Conservation (phyloP, 2,113 vertebrate genomes). For the Etia nguti region DNA sequence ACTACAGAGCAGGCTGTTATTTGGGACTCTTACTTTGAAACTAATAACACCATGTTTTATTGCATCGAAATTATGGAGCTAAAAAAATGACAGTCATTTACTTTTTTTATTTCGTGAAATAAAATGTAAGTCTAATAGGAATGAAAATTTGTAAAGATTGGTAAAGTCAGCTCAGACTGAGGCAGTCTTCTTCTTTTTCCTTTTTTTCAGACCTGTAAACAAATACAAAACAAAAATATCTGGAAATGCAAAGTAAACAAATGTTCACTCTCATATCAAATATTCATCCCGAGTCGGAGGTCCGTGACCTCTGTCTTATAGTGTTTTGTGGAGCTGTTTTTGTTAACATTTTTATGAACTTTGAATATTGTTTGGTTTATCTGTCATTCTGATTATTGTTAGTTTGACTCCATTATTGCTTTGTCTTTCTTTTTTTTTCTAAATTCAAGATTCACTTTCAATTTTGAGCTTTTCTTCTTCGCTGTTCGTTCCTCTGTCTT, state of each 20-base stretch:
- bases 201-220: neutral
- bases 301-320: neutral
- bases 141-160: neutral
- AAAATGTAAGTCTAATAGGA: neutral
- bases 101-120: too few species aligned
- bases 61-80: neutral
- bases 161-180: neutral
- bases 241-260: neutral
- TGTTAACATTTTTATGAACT: neutral
- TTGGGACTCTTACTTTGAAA: neutral
- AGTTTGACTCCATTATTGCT: neutral
- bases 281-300: neutral
- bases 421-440: neutral
- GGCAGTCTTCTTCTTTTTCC: neutral
- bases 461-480: neutral
- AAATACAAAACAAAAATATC: neutral
- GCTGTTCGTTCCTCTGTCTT: neutral
- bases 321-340: neutral
- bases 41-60: neutral
- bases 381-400: neutral
- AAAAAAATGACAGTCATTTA: too few species aligned
- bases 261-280: neutral
- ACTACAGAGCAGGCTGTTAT: neutral
- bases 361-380: neutral
- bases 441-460: neutral